Base-by-base conservation (phyloP, 2,888 invertebrate species). In the Phasia obesa region DNA sequence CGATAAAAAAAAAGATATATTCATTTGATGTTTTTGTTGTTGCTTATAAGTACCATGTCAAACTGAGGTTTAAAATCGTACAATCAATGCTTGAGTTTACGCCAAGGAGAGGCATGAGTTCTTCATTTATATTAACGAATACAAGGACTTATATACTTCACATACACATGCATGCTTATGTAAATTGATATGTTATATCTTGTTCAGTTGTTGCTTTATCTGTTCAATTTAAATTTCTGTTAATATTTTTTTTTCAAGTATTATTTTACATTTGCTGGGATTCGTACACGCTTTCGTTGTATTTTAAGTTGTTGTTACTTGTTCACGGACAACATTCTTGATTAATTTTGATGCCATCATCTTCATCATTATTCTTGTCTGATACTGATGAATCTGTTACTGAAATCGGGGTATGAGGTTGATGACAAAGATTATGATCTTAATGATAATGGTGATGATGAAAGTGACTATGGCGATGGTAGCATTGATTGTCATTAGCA, bases 271-370 rank as follows among this genome's bases (percentile, higher is more conserved):
- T 44, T 27, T 73, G 35, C 9, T 35, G 35, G 35, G 11, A 35
- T 35, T 11, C 11, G 11, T 35, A 23, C 25, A 17, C 38, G n/a
- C 21, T 27, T 27, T n/a, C 15, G 19, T 51, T 53, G 42, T 51
- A 21, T 38, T 51, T 49, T 49, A 27, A 53, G 47, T 74, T 27
- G 59, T 67, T 51, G 49, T 44, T 31, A 9, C 19, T n/a, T 49
- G 64, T 42, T 64, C 42, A 49, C 64, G 64, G 64, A 42, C 64
- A 71, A 71, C 78, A 78, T 65, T 78, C 71, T 71, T 65, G 71
- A 78, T 78, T 78, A 78, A 78, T 78, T 64, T 49, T 57, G 64
- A 71, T 57, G 57, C 64, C 64, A 55, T 65, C 64, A 59, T 71
- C 64, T 47, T 65, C 64, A 59, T 71, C 65, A 65, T 31, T 71